These are phyloP conservation scores for Gymnarchus niloticus DNA, from an alignment of 2,113 vertebrate species.

Conservation along the genomic window DNA sequence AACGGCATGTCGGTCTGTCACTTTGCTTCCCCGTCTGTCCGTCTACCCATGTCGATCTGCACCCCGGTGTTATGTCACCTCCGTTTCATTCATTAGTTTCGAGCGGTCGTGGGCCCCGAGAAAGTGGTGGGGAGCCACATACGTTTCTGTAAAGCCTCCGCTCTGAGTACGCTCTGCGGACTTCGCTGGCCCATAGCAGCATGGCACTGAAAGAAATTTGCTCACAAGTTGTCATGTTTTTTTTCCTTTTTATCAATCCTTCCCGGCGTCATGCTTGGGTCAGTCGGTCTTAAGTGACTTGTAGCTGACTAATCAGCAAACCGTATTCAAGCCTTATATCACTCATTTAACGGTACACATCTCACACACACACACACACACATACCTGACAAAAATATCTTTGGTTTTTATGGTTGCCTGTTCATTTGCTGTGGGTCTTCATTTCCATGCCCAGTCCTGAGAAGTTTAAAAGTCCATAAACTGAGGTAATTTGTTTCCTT, in stretches of 20 bases:
- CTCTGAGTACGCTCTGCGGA: background rate
- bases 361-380: too few species aligned
- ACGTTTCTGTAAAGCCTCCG: background rate
- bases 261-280: background rate
- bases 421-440: background rate
- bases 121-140: background rate
- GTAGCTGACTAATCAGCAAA: background rate
- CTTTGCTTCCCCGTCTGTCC: background rate
- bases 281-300: background rate
- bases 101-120: background rate
- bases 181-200: background rate
- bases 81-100: background rate
- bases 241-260: background rate
- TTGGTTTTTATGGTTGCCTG: background rate
- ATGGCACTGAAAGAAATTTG: background rate
- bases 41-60: background rate
- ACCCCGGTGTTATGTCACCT: too few species aligned
- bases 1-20: background rate
- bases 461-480: background rate
- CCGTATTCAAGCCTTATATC: slow-evolving; percentile 3
- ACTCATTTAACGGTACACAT: background rate
- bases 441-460: background rate
- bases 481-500: background rate
- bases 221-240: background rate
- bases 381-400: background rate